A percentile compares a stretch with the other conserved stretches of the same genome.
Evolutionary conservation across 2,797 vertebrate genomes (phyloP).

Genomic region (Microctenopoma stevenorrisi): DNA sequence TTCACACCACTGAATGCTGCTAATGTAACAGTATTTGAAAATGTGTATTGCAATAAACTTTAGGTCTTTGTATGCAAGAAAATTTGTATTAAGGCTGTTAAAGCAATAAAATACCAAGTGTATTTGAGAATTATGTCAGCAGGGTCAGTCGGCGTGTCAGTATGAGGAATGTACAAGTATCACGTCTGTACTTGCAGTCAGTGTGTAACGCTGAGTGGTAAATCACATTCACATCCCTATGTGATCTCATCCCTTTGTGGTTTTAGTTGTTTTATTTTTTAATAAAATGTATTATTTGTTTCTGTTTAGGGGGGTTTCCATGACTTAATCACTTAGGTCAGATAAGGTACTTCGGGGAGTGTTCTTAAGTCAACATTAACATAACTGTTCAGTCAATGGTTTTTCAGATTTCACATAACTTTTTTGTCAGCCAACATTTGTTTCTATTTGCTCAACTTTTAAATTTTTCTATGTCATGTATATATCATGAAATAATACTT

Average conservation of each 20-base stretch:
- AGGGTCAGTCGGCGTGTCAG: constrained; percentile 40
- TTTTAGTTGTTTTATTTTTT: no score
- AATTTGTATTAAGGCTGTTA: neutral
- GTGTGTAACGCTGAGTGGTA: constrained; percentile 11
- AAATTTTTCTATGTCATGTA: no score
- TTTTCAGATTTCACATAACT: no score
- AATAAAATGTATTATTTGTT: neutral
- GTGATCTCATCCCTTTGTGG: constrained; percentile 14
- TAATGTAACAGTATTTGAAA: no score
- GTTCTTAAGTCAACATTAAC: constrained; percentile 19
- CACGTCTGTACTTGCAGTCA: constrained; percentile 55
- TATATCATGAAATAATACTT: no score
- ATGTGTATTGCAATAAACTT: no score
- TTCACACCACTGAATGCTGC: no score
- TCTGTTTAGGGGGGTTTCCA: neutral
- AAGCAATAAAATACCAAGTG: neutral
- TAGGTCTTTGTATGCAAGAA: no score
- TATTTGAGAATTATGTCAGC: constrained; percentile 26
- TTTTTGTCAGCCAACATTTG: no score
- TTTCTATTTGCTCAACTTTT: no score
- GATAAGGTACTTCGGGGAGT: constrained; percentile 6
- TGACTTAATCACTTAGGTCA: neutral
- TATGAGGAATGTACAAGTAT: constrained; percentile 17
- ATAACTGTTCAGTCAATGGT: constrained; percentile 4
- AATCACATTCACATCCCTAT: constrained; percentile 24